Evolutionary conservation across 2,797 vertebrate species (phyloP).

Genomic region (Enteromius argenteus): DNA sequence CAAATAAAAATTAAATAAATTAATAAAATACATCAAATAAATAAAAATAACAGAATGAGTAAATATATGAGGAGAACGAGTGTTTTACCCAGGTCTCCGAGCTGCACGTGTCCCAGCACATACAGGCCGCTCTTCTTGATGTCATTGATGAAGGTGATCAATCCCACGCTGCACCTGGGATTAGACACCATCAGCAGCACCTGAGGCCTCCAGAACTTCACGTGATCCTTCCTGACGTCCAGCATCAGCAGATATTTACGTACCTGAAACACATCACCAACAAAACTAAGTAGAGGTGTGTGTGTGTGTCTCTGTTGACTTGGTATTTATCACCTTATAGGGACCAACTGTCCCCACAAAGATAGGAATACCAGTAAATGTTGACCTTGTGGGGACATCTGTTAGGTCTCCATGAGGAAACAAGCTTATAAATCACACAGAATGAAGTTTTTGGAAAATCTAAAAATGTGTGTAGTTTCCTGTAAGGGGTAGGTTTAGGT

Average conservation of each 20-base stretch:
- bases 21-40: not conserved
- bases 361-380: too few relatives aligned
- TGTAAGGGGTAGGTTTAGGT: too few relatives aligned
- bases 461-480: too few relatives aligned
- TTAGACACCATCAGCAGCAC: slow-evolving; percentile 84
- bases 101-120: slow-evolving; percentile 83
- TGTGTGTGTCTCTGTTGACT: too few relatives aligned
- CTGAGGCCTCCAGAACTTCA: slow-evolving; percentile 89
- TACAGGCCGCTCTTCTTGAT: slow-evolving; percentile 88
- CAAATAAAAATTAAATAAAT: not conserved
- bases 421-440: too few relatives aligned
- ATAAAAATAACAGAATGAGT: not conserved
- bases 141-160: slow-evolving; percentile 86
- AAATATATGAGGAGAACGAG: not conserved
- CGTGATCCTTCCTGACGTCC: slow-evolving; percentile 86
- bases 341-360: too few relatives aligned
- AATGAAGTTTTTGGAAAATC: too few relatives aligned
- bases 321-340: too few relatives aligned
- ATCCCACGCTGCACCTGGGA: slow-evolving; percentile 78
- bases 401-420: too few relatives aligned
- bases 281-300: too few relatives aligned
- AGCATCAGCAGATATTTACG: slow-evolving; percentile 86
- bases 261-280: slow-evolving; percentile 69
- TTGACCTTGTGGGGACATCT: too few relatives aligned
- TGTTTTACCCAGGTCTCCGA: slow-evolving; percentile 82